phyloP scores from a whole-genome alignment of 2,797 vertebrate genomes.

The Mormyrops attenuatus region DNA sequence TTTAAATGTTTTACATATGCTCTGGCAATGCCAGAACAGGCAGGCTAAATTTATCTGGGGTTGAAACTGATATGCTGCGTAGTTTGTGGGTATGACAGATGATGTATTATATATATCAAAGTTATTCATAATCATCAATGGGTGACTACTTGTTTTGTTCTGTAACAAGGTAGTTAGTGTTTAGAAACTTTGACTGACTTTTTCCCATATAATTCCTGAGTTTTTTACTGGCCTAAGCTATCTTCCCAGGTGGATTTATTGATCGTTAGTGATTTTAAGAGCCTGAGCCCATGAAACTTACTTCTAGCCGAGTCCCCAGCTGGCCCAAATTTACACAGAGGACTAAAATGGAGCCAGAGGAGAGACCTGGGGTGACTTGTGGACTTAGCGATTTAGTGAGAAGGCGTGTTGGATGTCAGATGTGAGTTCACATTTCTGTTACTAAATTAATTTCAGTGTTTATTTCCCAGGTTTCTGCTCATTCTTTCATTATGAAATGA shows the following conservation, averaged over 20 bases:
- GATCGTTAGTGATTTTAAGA: constrained; percentile 2
- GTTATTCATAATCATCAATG: not conserved
- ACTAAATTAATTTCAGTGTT: not conserved
- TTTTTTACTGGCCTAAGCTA: not conserved
- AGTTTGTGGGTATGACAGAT: not conserved
- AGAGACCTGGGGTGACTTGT: not conserved
- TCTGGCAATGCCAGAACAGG: not conserved
- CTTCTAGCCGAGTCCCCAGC: not conserved
- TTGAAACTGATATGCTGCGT: not conserved
- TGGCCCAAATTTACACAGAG: not conserved
- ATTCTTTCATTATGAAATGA: not conserved
- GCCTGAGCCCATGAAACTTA: not conserved
- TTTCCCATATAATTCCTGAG: not conserved
- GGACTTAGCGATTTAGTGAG: not conserved
- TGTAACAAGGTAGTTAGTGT: not conserved
- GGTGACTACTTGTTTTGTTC: not conserved
- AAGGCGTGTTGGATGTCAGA: not conserved
- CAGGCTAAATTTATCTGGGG: not conserved
- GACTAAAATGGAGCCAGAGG: not conserved
- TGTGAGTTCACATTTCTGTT: not conserved
- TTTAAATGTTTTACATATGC: not conserved
- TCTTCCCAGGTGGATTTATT: not conserved
- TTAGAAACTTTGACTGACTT: not conserved
- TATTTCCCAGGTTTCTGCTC: not conserved
- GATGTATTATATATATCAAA: not conserved